Percentiles rank a stretch among this genome's conserved stretches.
Conservation (phyloP, 2,113 vertebrate species). For the Herpailurus yagouaroundi region DNA sequence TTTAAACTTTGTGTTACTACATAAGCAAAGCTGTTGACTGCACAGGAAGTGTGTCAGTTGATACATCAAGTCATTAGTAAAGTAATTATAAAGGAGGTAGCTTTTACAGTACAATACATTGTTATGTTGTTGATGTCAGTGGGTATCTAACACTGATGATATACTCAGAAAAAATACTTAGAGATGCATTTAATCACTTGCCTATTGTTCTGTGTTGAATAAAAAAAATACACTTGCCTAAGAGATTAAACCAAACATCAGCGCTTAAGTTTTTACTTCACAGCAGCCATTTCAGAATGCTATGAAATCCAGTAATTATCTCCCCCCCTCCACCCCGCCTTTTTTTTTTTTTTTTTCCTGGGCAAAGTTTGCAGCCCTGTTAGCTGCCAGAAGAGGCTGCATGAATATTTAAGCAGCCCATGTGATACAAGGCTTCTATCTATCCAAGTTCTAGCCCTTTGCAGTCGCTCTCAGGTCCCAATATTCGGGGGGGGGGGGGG, state of each 20-base stretch:
- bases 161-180: background rate
- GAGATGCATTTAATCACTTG: background rate
- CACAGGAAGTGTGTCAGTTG: background rate
- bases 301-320: conserved; percentile 35
- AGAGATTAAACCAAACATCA: background rate
- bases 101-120: background rate
- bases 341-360: background rate
- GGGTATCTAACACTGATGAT: background rate
- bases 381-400: background rate
- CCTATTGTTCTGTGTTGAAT: background rate
- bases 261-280: background rate
- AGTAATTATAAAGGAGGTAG: background rate
- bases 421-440: background rate
- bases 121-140: background rate
- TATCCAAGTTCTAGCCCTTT: background rate
- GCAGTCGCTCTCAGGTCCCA: background rate
- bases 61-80: conserved; percentile 11
- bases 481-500: accelerated
- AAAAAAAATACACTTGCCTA: background rate
- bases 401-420: conserved; percentile 7
- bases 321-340: background rate
- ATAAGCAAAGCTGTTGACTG: background rate
- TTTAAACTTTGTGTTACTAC: background rate
- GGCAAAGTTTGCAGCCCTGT: background rate
- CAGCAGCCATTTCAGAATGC: background rate